A percentile compares a stretch with the other conserved stretches of the same genome.
Conservation (phyloP, 2,888 invertebrate genomes). For the Didymodactylos carnosus region DNA sequence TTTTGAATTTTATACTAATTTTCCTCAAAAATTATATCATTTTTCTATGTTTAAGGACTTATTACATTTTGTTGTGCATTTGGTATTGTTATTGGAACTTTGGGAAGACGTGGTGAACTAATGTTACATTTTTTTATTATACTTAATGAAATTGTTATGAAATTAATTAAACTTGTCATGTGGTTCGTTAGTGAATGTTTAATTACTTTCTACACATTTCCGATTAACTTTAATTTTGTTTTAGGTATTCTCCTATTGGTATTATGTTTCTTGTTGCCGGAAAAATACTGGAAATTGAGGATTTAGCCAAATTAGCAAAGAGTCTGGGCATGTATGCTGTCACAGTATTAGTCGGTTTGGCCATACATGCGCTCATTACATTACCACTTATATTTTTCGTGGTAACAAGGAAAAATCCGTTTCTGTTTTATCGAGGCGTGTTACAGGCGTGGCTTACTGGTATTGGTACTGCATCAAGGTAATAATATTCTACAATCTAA, state of each 20-base stretch:
- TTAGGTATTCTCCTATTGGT: constrained; percentile 49
- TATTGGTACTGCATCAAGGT: constrained; percentile 47
- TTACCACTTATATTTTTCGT: constrained; percentile 44
- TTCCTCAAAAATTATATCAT: not conserved
- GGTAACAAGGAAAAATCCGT: constrained; percentile 53
- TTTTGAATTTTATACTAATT: not conserved
- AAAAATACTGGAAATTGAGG: constrained; percentile 45
- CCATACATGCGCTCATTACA: constrained; percentile 44
- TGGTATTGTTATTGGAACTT: constrained; percentile 42
- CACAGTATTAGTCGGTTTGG: constrained; percentile 37
- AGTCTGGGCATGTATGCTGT: constrained; percentile 47
- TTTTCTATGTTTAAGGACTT: constrained; percentile 32
- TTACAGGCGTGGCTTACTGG: constrained; percentile 48
- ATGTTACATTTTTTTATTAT: constrained; percentile 44
- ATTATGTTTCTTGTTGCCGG: constrained; percentile 48
- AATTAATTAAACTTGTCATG: constrained; percentile 42
- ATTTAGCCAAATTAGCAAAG: constrained; percentile 43
- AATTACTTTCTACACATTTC: no score
- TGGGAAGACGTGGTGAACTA: constrained; percentile 39
- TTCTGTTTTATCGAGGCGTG: constrained; percentile 44
- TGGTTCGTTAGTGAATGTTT: constrained; percentile 39
- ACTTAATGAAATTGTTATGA: constrained; percentile 45
- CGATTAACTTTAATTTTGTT: constrained; percentile 7
- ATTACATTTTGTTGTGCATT: constrained; percentile 45
- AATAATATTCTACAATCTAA: no score